Percentiles rank a stretch among this genome's conserved stretches.
Evolutionary conservation across 2,113 vertebrate species (phyloP).

Genomic region (Tonatia bakeri): DNA sequence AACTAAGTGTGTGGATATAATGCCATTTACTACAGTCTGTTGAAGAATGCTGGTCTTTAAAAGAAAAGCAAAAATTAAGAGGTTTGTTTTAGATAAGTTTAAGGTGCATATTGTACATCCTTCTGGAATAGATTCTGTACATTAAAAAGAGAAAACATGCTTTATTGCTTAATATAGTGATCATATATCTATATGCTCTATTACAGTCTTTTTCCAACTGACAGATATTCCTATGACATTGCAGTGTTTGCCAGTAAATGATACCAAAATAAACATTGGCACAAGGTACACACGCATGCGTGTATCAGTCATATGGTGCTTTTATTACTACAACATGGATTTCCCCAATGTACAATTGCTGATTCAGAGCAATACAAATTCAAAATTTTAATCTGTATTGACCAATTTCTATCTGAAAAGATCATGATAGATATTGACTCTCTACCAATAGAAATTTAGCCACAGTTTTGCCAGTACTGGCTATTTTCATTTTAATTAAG

Average conservation of each 20-base stretch:
- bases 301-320: background rate
- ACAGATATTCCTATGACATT: background rate
- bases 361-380: background rate
- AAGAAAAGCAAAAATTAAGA: background rate
- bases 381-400: background rate
- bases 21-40: background rate
- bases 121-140: background rate
- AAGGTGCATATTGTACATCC: background rate
- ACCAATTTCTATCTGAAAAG: background rate
- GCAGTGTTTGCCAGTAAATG: background rate
- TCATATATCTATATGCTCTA: background rate
- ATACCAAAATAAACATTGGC: background rate
- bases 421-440: background rate
- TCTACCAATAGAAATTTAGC: background rate
- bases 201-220: background rate
- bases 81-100: background rate
- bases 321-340: background rate
- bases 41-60: background rate
- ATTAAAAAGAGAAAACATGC: background rate
- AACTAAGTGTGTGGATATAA: background rate
- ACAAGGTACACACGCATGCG: too few relatives aligned
- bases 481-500: background rate
- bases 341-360: background rate
- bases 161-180: background rate
- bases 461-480: background rate